Evolutionary conservation across 1,140 invertebrate species (phyloP), one percentile per base, ranked within the genome.

Genomic region (Forficula auricularia): DNA sequence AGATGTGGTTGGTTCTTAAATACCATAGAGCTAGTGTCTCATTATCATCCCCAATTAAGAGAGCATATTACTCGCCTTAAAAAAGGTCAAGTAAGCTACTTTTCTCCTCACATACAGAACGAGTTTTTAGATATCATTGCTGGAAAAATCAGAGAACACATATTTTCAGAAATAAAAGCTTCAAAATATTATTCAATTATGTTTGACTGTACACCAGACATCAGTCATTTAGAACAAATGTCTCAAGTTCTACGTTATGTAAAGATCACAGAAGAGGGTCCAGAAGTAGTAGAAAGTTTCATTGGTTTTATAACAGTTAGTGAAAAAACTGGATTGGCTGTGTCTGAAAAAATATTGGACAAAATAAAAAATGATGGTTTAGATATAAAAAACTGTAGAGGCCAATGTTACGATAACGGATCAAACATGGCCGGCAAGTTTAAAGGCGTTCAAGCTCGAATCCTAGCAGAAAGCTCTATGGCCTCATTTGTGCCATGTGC

Each of bases 341-440:
- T 27, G 22, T 4, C 22, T 6, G 10, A 4, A 4, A 10, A 27
- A 27, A 10, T 27, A 27, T 27, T 27, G 10, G 4, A 4, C 4
- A 27, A 27, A 27, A 27, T 27, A 6, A 10, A 27, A 27, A 27
- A 27, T 27, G 22, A 27, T 27, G 22, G 22, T 6, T 27, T 27
- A 27, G 22, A 38, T 34, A 54, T 60, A 30, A 51, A 58, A 45
- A 47, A 60, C 49, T 60, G 53, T 43, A 36, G 57, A 37, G 52
- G 48, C 13, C 54, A 59, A 40, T 48, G 47, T 9, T 57, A 58
- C 35, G 56, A 57, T 38, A 57, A 58, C 49, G 57, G 52, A 2
- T 16, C 41, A 10, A 57, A 59, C 49, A 60, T 60, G 55, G 40
- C 53, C 19, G 53, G 54, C 22, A 46, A 40, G 9, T 55, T 56